phyloP scores from a whole-genome alignment of 2,797 vertebrate species.

The Oophaga sylvatica region DNA sequence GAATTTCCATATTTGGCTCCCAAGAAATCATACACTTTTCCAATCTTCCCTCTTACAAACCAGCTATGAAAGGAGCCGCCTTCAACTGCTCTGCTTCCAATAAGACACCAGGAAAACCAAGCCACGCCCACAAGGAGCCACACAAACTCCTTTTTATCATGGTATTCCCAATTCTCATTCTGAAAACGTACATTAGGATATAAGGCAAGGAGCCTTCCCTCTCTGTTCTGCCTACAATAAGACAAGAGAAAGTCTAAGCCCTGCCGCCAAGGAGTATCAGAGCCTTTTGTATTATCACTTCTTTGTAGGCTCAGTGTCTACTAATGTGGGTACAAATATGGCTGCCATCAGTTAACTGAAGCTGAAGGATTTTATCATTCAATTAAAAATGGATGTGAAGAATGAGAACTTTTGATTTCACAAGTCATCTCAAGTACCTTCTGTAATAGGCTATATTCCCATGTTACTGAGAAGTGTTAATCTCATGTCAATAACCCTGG shows the following conservation, averaged over 20 bases:
- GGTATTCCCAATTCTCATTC: neutral
- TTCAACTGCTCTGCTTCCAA: neutral
- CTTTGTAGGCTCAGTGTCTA: too few species aligned
- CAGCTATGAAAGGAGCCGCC: neutral
- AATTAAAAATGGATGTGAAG: too few species aligned
- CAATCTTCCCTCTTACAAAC: neutral
- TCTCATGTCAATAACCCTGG: neutral
- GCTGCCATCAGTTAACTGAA: too few species aligned
- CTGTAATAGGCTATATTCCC: neutral
- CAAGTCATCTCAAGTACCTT: neutral
- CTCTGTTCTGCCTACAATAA: too few species aligned
- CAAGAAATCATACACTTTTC: neutral
- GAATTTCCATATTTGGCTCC: neutral
- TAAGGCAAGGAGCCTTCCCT: too few species aligned
- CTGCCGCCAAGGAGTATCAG: too few species aligned
- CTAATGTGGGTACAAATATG: too few species aligned
- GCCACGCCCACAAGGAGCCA: neutral
- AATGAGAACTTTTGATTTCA: neutral
- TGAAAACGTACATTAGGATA: too few species aligned
- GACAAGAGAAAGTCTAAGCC: too few species aligned
- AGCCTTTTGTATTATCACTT: too few species aligned
- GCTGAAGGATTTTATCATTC: too few species aligned
- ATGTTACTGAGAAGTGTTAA: neutral
- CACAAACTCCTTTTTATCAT: neutral
- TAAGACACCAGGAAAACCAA: neutral